A percentile compares a stretch with the other conserved stretches of the same genome.
Conservation (phyloP, 2,113 vertebrate genomes). For the Pollachius pollachius region DNA sequence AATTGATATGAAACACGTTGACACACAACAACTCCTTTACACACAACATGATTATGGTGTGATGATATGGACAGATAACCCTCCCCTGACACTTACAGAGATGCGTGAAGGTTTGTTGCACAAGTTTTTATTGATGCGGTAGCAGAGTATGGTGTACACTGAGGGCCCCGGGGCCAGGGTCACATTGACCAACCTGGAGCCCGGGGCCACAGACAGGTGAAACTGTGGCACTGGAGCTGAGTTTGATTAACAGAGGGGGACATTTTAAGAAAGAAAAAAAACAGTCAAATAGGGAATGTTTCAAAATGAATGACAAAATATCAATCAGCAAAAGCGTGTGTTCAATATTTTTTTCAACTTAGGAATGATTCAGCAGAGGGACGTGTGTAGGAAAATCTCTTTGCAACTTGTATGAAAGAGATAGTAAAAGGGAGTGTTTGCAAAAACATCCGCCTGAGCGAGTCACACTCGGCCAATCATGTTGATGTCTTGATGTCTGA, state of each 20-base stretch:
- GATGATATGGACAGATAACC: background rate
- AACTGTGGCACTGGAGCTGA: constrained; percentile 44
- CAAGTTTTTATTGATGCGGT: fast-evolving
- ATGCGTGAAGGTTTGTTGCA: fast-evolving
- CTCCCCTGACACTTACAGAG: constrained; percentile 28
- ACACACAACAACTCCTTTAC: background rate
- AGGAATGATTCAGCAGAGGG: too few relatives aligned
- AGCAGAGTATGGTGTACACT: constrained; percentile 44
- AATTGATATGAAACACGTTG: background rate
- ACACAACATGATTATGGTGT: too few relatives aligned
- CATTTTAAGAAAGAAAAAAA: background rate
- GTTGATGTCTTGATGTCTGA: too few relatives aligned
- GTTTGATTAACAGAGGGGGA: background rate
- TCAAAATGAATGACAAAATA: background rate
- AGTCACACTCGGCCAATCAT: too few relatives aligned
- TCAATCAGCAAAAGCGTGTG: background rate
- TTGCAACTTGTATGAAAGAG: too few relatives aligned
- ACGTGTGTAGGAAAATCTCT: too few relatives aligned
- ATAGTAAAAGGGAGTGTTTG: too few relatives aligned
- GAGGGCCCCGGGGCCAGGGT: constrained; percentile 14
- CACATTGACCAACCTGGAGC: constrained; percentile 45
- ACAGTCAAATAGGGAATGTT: background rate
- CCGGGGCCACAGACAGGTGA: constrained; percentile 36
- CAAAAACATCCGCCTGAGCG: too few relatives aligned
- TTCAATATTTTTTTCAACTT: background rate